Percentiles rank a stretch among this genome's conserved stretches.
These are phyloP conservation scores for Myotis brandtii DNA, from an alignment of 2,113 vertebrate genomes.

Conservation along the genomic window DNA sequence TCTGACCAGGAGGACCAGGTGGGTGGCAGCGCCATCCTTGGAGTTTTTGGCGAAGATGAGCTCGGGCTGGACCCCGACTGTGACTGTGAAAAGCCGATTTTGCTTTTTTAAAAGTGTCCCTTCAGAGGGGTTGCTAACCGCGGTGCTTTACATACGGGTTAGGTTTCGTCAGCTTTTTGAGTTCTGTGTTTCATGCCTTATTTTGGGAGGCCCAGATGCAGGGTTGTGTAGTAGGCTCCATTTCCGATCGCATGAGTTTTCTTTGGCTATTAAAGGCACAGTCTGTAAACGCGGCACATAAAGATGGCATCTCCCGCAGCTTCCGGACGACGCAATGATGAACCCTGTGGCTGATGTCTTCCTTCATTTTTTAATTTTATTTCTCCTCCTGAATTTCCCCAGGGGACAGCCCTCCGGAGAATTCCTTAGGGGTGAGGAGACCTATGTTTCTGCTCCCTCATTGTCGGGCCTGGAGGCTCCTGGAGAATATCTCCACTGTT, in stretches of 20 bases:
- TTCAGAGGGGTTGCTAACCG: not conserved
- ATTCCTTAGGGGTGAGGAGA: not conserved
- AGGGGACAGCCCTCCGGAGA: not conserved
- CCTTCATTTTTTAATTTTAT: not conserved
- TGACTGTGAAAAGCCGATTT: not conserved
- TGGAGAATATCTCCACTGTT: not conserved
- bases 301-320: not conserved
- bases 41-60: not conserved
- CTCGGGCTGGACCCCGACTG: not conserved
- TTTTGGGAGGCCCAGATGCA: not conserved
- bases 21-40: not conserved
- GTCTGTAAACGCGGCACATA: not conserved
- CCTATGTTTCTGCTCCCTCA: fast-evolving
- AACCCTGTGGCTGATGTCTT: not conserved
- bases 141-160: fast-evolving
- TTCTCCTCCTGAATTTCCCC: not conserved
- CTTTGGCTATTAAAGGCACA: slow-evolving; percentile 12
- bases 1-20: not conserved
- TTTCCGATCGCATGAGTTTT: not conserved
- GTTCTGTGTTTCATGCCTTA: not conserved
- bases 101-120: not conserved
- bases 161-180: not conserved
- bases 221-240: not conserved
- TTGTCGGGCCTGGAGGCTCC: fast-evolving
- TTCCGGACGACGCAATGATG: not conserved